phyloP scores from a whole-genome alignment of 2,113 vertebrate species.

The Dolichallabes microphthalmus region DNA sequence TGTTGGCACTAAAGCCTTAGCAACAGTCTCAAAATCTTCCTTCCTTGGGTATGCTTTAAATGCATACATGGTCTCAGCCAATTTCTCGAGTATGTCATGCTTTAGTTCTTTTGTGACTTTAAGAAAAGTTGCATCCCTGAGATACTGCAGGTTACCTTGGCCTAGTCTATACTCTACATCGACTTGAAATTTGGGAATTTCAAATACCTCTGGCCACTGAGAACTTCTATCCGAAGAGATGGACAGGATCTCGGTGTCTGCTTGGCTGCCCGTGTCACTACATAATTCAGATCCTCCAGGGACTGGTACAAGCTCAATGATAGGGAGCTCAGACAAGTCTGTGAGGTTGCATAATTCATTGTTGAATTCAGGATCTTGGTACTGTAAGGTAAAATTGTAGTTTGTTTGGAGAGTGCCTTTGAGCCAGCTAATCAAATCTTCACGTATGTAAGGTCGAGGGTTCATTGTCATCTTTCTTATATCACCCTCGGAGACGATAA shows the following conservation, averaged over 20 bases:
- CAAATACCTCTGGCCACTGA: conserved; percentile 48
- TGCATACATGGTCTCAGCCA: conserved; percentile 41
- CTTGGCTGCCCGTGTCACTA: conserved; percentile 38
- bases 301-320: conserved; percentile 37
- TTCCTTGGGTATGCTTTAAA: too few relatives aligned
- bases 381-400: not conserved
- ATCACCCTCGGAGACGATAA: too few relatives aligned
- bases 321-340: conserved; percentile 27
- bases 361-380: not conserved
- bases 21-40: too few relatives aligned
- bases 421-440: not conserved
- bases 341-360: conserved; percentile 44
- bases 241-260: conserved; percentile 49
- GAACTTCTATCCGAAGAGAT: conserved; percentile 19
- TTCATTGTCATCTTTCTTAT: too few relatives aligned
- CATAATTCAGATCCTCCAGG: not conserved
- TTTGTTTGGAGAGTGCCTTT: not conserved
- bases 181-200: conserved; percentile 46
- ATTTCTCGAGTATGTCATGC: too few relatives aligned
- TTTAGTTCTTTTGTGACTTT: conserved; percentile 51
- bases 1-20: too few relatives aligned
- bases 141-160: not conserved
- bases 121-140: conserved; percentile 32
- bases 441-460: too few relatives aligned
- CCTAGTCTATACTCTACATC: conserved; percentile 43